Evolutionary conservation across 2,888 invertebrate species (phyloP), one percentile per base, ranked within the genome.

Genomic region (Eupeodes luniger): DNA sequence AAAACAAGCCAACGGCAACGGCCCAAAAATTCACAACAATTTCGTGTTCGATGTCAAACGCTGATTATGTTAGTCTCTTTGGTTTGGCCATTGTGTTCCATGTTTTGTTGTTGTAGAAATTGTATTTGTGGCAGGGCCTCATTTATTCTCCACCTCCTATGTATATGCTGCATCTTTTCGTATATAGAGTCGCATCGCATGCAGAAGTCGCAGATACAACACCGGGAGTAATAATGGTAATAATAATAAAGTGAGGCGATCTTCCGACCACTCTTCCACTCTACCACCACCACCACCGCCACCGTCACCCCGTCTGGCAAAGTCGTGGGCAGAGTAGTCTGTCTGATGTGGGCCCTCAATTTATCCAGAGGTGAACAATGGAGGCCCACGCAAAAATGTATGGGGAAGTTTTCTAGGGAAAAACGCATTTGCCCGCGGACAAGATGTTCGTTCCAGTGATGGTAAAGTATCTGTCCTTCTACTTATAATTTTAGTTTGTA

Each of bases 31-130:
- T 76, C 74, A n/a, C 72, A 75, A 82, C 75, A 84, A 84, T 84
- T 81, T 85, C 81, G 75, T 88, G 88, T 88, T 88, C 88, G 88
- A 88, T 88, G 88, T 88, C 88, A 88, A 88, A 75, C n/a, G 88
- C 81, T 88, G 88, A 88, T 88, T 88, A 88, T 88, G 84, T 88
- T 84, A 49, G 84, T 74, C 76, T 72, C 34, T 74, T 70, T 40
- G 40, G 34, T 7, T 27, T 14, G 19, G 64, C 78, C 85, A 88
- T 88, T 88, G 88, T 88, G 88, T 88, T 81, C 59, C 51, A 34
- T 44, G 47, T 72, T 51, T 49, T 66, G 53, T 44, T 59, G 55
- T 12, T 64, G 16, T 34, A 27, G 9, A 66, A 53, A 62, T 53
- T 27, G 9, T 61, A 27, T 34, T 34, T 59, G 34, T 78, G 40